Evolutionary conservation across 2,113 vertebrate species (phyloP), one percentile per base, ranked within the genome.

Genomic region (Cephalopholis sonnerati): DNA sequence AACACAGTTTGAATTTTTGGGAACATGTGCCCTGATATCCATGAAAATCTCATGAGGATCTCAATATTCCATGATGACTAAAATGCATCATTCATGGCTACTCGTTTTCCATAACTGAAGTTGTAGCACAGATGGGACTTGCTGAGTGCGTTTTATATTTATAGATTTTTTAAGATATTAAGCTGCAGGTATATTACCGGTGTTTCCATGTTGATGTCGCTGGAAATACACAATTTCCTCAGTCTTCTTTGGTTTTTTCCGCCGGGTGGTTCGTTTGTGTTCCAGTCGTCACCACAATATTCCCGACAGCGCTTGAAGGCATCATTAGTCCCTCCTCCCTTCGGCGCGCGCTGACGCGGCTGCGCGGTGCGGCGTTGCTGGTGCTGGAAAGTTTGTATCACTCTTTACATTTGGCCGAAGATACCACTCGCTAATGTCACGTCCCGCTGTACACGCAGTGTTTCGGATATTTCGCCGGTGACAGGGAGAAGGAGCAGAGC

Each of bases 371-470:
- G 39, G 58, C 46, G 44, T 24, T 66, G 32, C 58, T 61, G 77
- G 64, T 24, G 86, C 74, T 91, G 90, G 83, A 93, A 95, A 94
- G 84, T 94, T 94, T 94, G 76, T 88, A 62, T 89, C 86, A 67
- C 58, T 83, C 59, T 77, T 54, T 59, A 25, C 46, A 41, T 87
- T 63, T 83, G 50, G 63, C 25, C n/a, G 61, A 41, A 44, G 57
- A 8, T 32, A 66, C 7, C 41, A 1, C 16, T 29, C 36, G 27
- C 51, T n/a, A 64, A 87, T 87, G 87, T 69, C 67, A 64, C 41
- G 17, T 69, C 0, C 61, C 15, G 1, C 39, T 2, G 25, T 24
- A 16, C 27, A 67, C 77, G 3, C 24, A 1, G 17, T 5, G 50
- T 44, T 29, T 50, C 5, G 2, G 32, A 17, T 0, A 20, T 24